Evolutionary conservation across 2,888 invertebrate genomes (phyloP).

Genomic region (Bursaphelenchus okinawaensis): DNA sequence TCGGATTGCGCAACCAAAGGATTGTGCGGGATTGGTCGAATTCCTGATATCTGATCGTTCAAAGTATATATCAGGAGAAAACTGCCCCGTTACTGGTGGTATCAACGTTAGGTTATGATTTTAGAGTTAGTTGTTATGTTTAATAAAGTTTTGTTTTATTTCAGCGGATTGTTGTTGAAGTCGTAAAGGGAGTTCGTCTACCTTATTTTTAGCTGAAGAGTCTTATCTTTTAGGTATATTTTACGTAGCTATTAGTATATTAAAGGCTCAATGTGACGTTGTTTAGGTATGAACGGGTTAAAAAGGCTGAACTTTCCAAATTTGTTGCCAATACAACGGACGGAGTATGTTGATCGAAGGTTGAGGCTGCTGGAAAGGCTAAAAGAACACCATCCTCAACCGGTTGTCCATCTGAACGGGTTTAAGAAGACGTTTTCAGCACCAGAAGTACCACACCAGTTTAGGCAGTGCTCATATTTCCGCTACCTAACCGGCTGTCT

Average conservation of each 20-base stretch:
- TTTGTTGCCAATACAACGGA: neutral
- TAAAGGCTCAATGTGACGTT: too few species aligned
- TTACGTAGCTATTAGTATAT: neutral
- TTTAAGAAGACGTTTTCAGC: constrained; percentile 32
- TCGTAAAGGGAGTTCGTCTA: too few species aligned
- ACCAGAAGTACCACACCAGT: constrained; percentile 47
- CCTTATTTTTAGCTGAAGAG: too few species aligned
- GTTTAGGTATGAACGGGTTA: neutral
- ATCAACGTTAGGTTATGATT: constrained; percentile 43
- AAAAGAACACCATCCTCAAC: constrained; percentile 1
- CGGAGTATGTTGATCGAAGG: constrained; percentile 13
- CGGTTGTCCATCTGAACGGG: constrained; percentile 29
- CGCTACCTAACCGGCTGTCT: constrained; percentile 44
- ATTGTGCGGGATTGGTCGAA: constrained; percentile 39
- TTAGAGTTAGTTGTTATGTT: too few species aligned
- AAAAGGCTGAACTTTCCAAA: neutral
- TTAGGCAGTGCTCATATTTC: constrained; percentile 46
- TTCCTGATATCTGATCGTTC: constrained; percentile 40
- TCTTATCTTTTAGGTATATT: too few species aligned
- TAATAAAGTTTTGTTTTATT: constrained; percentile 7
- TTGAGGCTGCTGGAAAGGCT: constrained; percentile 4
- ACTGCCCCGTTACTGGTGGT: constrained; percentile 43
- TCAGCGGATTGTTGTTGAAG: too few species aligned
- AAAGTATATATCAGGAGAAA: constrained; percentile 48
- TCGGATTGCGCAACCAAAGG: constrained; percentile 35